Conservation (phyloP, 1,140 invertebrate species). For the Heliconius eleuchia region DNA sequence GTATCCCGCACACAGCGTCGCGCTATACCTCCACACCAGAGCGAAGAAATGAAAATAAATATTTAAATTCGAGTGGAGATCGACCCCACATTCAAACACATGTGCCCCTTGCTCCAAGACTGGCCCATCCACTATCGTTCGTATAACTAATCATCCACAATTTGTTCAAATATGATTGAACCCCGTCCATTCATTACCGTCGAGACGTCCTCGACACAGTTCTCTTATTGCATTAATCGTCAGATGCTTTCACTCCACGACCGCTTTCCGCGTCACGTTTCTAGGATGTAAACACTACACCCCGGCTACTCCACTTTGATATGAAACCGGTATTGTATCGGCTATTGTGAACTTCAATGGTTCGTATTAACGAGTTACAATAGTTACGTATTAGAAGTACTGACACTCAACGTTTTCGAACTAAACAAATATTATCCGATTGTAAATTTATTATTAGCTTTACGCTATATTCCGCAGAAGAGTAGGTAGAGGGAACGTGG, state of each 20-base stretch:
- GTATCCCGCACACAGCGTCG: too few relatives aligned
- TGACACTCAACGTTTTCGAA: neutral
- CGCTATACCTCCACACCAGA: too few relatives aligned
- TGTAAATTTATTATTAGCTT: too few relatives aligned
- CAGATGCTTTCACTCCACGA: slow-evolving; percentile 73
- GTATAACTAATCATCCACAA: slow-evolving; percentile 18
- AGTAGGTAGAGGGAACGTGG: too few relatives aligned
- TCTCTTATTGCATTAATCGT: slow-evolving; percentile 69
- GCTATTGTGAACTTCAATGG: slow-evolving; percentile 2
- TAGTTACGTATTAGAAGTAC: slow-evolving; percentile 6
- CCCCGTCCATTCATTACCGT: slow-evolving; percentile 51
- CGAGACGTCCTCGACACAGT: slow-evolving; percentile 66
- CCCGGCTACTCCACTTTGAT: neutral
- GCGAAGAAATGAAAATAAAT: too few relatives aligned
- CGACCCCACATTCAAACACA: too few relatives aligned
- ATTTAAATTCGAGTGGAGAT: too few relatives aligned
- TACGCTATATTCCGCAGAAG: too few relatives aligned
- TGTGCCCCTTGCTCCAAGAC: too few relatives aligned
- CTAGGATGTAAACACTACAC: slow-evolving; percentile 54
- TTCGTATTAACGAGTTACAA: neutral
- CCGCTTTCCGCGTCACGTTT: slow-evolving; percentile 76
- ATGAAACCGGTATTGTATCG: neutral
- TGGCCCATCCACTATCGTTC: neutral
- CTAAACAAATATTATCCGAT: too few relatives aligned
- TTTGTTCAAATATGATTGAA: slow-evolving; percentile 29